Conservation (phyloP, 1,140 invertebrate species). For the Pararge aegeria region DNA sequence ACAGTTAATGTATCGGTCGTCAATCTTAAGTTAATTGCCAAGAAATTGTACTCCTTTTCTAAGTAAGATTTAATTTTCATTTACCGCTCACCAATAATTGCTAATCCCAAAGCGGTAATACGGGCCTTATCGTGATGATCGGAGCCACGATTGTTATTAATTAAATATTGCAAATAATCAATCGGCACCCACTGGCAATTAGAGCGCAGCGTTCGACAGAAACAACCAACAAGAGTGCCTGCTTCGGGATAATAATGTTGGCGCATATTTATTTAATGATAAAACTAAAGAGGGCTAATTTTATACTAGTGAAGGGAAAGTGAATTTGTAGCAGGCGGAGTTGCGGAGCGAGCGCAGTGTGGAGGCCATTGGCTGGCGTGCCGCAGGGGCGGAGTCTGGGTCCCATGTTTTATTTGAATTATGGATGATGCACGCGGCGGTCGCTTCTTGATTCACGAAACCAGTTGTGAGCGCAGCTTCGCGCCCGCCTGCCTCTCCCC, state of each 20-base stretch:
- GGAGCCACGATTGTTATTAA: slow-evolving; percentile 60
- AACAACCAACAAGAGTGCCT: slow-evolving; percentile 24
- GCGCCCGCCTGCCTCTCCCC: slow-evolving; percentile 66
- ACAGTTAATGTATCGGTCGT: slow-evolving; percentile 28
- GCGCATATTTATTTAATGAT: slow-evolving; percentile 64
- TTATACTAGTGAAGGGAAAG: slow-evolving; percentile 63
- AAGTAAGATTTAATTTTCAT: slow-evolving; percentile 28
- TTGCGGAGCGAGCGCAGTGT: slow-evolving; percentile 45
- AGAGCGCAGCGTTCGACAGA: slow-evolving; percentile 42
- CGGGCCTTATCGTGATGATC: slow-evolving; percentile 47
- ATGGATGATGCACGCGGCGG: slow-evolving; percentile 68
- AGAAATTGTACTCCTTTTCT: slow-evolving; percentile 23
- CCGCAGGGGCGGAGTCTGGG: slow-evolving; percentile 68
- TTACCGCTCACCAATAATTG: slow-evolving; percentile 30
- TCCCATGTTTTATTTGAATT: slow-evolving; percentile 77
- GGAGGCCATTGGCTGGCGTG: slow-evolving; percentile 65
- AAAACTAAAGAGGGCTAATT: slow-evolving; percentile 64
- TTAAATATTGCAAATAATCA: slow-evolving; percentile 62
- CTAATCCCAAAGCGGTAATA: slow-evolving; percentile 36
- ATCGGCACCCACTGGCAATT: slow-evolving; percentile 58
- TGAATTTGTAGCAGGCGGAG: slow-evolving; percentile 64
- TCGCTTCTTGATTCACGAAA: slow-evolving; percentile 56
- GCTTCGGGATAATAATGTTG: slow-evolving; percentile 53
- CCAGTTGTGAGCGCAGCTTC: slow-evolving; percentile 70
- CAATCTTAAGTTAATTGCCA: slow-evolving; percentile 32